Base-by-base conservation (phyloP, 1,140 invertebrate genomes). In the Drosophila mojavensis region DNA sequence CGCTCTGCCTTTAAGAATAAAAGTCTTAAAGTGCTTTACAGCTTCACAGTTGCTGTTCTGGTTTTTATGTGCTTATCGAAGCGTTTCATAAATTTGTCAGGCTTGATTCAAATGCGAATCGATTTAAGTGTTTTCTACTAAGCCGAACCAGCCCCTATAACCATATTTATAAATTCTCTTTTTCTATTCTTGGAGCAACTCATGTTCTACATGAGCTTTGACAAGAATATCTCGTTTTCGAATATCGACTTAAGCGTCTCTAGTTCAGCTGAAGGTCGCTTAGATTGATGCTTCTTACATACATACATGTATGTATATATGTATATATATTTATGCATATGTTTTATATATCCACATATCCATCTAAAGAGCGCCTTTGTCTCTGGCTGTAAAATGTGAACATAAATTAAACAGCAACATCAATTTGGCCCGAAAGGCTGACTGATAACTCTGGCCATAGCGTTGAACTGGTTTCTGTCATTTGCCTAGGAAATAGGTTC, bases 391-490 rank as follows among this genome's bases (percentile, higher is more conserved):
- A 78, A 77, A 77, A 81, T 62, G 56, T 66, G 58, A 56, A 62
- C 69, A 85, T 79, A 76, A 86, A 81, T 81, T 78, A 84, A 66
- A 36, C 36, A 78, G 30, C 36, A 39, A 30, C 60, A 74, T 74
- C 64, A 74, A 77, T 74, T 77, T 68, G 59, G 69, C 61, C 72
- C 41, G 43, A 50, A 41, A 58, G 65, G 24, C 59, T 64, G 83
- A 85, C 67, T 86, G 78, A 85, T 86, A 67, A 28, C 75, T 58
- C 68, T n/a, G 15, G 43, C 43, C 28, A 26, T 11, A 36, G 33
- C 15, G 51, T 20, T 80, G 74, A 84, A 74, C 81, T 83, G 84
- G 80, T 89, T 88, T 68, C 70, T 47, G 43, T 15, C 43, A 54
- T 54, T 58, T 41, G 45, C 20, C 63, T 82, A 68, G 61, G 64